Conservation (phyloP, 2,888 invertebrate genomes). For the Chymomyza caudatula region DNA sequence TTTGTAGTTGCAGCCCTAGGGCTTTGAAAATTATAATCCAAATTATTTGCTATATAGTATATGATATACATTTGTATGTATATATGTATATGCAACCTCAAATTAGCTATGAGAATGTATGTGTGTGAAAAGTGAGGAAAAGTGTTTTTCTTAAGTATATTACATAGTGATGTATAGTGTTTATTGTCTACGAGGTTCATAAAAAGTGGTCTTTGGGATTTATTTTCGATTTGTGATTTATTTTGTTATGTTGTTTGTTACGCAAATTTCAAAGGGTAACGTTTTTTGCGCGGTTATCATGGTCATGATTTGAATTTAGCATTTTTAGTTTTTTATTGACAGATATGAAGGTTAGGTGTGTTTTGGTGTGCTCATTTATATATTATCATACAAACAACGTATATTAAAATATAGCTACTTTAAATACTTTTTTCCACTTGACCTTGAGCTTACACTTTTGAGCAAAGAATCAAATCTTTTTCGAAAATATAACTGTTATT, state of each 20-base stretch:
- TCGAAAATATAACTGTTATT: background rate
- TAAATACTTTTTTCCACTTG: constrained; percentile 58
- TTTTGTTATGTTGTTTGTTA: too few species aligned
- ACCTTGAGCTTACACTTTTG: constrained; percentile 13
- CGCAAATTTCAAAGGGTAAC: too few species aligned
- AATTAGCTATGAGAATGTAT: background rate
- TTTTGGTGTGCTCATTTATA: too few species aligned
- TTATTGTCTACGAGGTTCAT: too few species aligned
- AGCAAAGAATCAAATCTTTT: background rate
- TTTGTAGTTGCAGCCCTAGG: background rate
- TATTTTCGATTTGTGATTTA: too few species aligned
- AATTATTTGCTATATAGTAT: background rate
- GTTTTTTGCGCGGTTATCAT: too few species aligned
- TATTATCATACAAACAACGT: too few species aligned
- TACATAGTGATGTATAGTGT: background rate
- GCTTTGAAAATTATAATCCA: background rate
- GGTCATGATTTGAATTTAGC: too few species aligned
- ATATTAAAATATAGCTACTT: constrained; percentile 59
- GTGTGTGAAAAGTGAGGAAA: background rate
- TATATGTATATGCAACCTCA: background rate
- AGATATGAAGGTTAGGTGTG: too few species aligned
- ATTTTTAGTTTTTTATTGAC: too few species aligned
- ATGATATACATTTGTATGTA: background rate
- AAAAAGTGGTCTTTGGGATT: too few species aligned
- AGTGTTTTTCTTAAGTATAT: background rate